Percentiles rank a stretch among this genome's conserved stretches.
Evolutionary conservation across 2,888 invertebrate genomes (phyloP).

Genomic region (Villa cingulata): DNA sequence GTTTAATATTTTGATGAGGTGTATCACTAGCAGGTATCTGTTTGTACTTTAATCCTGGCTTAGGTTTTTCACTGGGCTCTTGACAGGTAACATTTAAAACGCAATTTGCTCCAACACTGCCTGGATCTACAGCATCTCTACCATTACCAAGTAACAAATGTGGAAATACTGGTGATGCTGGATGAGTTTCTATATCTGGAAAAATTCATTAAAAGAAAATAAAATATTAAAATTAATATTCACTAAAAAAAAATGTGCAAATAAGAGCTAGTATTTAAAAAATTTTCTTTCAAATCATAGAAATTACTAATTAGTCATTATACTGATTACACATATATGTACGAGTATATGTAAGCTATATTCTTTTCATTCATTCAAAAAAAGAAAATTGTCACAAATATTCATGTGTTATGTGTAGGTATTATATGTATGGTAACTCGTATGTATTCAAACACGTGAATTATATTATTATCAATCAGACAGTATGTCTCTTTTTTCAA

Average conservation of each 20-base stretch:
- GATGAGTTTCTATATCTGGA: slow-evolving; percentile 57
- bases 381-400: no score
- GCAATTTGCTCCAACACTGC: slow-evolving; percentile 58
- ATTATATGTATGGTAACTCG: no score
- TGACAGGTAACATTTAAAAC: slow-evolving; percentile 72
- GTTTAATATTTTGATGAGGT: slow-evolving; percentile 71
- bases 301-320: no score
- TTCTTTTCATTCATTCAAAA: no score
- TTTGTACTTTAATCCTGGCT: slow-evolving; percentile 50
- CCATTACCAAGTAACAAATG: slow-evolving; percentile 73
- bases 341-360: no score
- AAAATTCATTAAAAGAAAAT: slow-evolving; percentile 12
- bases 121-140: slow-evolving; percentile 60
- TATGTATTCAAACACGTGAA: no score
- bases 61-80: slow-evolving; percentile 48
- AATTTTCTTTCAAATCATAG: no score
- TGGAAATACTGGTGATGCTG: slow-evolving; percentile 64
- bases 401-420: no score
- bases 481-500: neutral
- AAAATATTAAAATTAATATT: slow-evolving; percentile 1
- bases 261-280: no score
- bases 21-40: slow-evolving; percentile 73
- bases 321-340: no score
- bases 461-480: no score
- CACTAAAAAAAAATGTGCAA: slow-evolving; percentile 3